Evolutionary conservation across 2,888 invertebrate genomes (phyloP).

Genomic region (Anagyrus pseudococci): DNA sequence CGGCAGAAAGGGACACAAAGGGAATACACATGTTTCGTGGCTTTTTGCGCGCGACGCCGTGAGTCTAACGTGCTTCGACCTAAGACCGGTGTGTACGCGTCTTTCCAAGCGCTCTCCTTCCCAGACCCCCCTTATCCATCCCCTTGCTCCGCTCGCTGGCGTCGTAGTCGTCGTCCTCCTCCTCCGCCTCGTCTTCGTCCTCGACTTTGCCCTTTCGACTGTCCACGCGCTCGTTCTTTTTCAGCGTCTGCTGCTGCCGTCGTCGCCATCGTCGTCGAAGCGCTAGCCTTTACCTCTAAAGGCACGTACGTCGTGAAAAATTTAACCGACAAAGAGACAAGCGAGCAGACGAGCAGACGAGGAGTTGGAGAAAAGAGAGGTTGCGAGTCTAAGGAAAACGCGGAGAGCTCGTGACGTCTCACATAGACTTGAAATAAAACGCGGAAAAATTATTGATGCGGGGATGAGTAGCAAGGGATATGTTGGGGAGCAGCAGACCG

Average conservation of each 20-base stretch:
- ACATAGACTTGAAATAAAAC: no score
- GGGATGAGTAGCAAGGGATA: neutral
- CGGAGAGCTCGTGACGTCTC: no score
- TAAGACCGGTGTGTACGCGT: neutral
- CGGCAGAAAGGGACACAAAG: constrained; percentile 41
- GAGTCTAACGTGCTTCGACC: constrained; percentile 21
- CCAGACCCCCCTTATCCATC: neutral
- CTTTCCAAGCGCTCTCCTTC: constrained; percentile 12
- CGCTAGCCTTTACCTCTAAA: constrained; percentile 16
- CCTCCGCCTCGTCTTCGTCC: neutral
- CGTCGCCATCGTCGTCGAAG: constrained; percentile 3
- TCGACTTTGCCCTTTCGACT: constrained; percentile 23
- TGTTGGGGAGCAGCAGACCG: no score
- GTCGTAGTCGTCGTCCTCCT: no score
- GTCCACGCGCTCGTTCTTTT: constrained; percentile 25
- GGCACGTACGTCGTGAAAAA: constrained; percentile 37
- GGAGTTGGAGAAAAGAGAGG: constrained; percentile 5
- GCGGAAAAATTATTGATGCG: constrained; percentile 35
- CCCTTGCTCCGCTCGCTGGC: constrained; percentile 26
- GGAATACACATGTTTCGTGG: constrained; percentile 47
- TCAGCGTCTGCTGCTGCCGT: constrained; percentile 2
- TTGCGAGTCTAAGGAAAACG: constrained; percentile 7
- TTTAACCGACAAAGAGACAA: constrained; percentile 38
- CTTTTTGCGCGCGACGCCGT: constrained; percentile 40
- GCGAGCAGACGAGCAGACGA: neutral